Evolutionary conservation across 1,140 invertebrate genomes (phyloP), one percentile per base, ranked within the genome.

Genomic region (Papilio glaucus): DNA sequence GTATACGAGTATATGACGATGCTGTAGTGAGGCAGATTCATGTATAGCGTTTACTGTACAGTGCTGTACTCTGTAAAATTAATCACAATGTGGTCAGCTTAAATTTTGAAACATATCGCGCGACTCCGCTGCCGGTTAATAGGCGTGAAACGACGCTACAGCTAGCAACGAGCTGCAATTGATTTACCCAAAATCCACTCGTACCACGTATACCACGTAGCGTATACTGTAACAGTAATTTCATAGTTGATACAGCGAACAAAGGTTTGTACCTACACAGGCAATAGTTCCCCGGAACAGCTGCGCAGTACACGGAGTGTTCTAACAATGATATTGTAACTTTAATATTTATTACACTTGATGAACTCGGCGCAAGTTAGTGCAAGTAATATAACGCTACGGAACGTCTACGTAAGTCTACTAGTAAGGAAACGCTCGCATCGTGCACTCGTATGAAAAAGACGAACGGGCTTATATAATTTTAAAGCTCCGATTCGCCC

Each of bases 331-430:
- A 88, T 90, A 91, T 87, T 85, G 86, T 86, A 91, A 89, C 86
- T 92, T 91, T 90, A 92, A 92, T 92, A 92, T 92, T 92, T 92
- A 92, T 92, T 88, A 87, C 85, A 86, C 85, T 90, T 90, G 83
- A 91, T 90, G 85, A 90, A 92, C 86, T 87, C 81, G 57, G 80
- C 71, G 77, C 82, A 84, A 86, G 77, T 85, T 85, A 78, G 77
- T 82, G 77, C 77, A 83, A 80, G 78, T 79, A 81, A 78, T 84
- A 82, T 77, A 75, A 75, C 77, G 68, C 49, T 75, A 76, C 79
- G 73, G 33, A 49, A 69, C 49, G 49, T 57, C 49, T 76, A 77
- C 73, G 75, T n/a, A n/a, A n/a, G n/a, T n/a, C n/a, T n/a, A 76
- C 74, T 72, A 75, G 71, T 76, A 76, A 60, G 71, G 71, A 49